Conservation (phyloP, 2,888 invertebrate species). For the Autographa gamma region DNA sequence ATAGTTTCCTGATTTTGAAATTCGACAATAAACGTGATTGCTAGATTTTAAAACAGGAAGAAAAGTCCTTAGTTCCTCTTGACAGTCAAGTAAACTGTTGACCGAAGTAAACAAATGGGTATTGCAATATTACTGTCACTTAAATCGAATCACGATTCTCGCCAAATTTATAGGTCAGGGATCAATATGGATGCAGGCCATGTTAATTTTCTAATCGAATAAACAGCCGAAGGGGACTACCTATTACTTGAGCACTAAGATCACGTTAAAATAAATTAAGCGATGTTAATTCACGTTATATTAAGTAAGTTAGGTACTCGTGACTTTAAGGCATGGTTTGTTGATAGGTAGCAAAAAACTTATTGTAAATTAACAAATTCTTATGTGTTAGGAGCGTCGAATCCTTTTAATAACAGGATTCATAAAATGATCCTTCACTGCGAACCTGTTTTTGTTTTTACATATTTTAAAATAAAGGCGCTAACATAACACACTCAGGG, state of each 20-base stretch:
- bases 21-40: too few relatives aligned
- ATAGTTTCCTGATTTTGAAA: too few relatives aligned
- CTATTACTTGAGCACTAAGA: not conserved
- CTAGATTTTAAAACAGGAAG: too few relatives aligned
- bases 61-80: too few relatives aligned
- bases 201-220: slow-evolving; percentile 4
- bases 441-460: slow-evolving; percentile 62
- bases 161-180: not conserved
- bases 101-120: not conserved
- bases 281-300: not conserved
- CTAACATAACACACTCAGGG: slow-evolving; percentile 15
- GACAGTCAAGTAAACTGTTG: too few relatives aligned
- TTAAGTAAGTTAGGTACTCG: not conserved
- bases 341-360: not conserved
- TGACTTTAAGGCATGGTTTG: not conserved
- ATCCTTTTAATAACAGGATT: slow-evolving; percentile 28
- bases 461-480: slow-evolving; percentile 51
- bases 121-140: not conserved
- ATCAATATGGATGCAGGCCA: not conserved
- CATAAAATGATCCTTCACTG: slow-evolving; percentile 45
- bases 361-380: slow-evolving; percentile 16
- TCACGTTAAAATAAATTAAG: not conserved
- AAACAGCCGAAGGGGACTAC: not conserved
- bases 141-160: not conserved
- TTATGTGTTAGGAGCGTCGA: slow-evolving; percentile 31